Percentiles rank a stretch among this genome's conserved stretches.
phyloP scores from a whole-genome alignment of 2,888 invertebrate species.

The Zeuzera pyrina region DNA sequence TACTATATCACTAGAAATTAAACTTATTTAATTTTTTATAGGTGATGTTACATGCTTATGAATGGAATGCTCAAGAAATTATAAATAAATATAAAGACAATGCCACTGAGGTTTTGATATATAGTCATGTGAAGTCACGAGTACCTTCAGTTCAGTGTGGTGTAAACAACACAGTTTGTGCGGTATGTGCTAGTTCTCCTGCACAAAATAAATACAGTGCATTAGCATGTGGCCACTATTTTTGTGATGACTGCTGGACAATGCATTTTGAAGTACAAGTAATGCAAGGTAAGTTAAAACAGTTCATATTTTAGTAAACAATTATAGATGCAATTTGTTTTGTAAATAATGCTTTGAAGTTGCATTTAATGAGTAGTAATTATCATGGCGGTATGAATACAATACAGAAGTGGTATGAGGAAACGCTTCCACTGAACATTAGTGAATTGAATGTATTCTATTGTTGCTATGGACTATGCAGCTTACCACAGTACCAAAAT shows the following conservation, averaged over 20 bases:
- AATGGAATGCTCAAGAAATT: slow-evolving; percentile 91
- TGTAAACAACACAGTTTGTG: slow-evolving; percentile 71
- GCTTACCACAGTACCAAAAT: too few relatives aligned
- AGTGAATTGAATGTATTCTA: too few relatives aligned
- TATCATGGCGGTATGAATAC: too few relatives aligned
- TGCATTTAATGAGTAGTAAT: too few relatives aligned
- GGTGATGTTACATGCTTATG: slow-evolving; percentile 89
- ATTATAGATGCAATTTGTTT: too few relatives aligned
- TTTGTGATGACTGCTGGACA: slow-evolving; percentile 97
- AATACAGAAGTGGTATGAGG: too few relatives aligned
- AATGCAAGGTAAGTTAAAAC: slow-evolving; percentile 78
- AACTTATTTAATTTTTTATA: slow-evolving; percentile 28
- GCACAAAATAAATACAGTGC: slow-evolving; percentile 81
- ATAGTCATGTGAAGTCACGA: slow-evolving; percentile 59
- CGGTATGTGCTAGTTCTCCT: slow-evolving; percentile 83
- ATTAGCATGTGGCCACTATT: slow-evolving; percentile 91
- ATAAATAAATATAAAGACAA: slow-evolving; percentile 87
- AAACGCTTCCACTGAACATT: too few relatives aligned
- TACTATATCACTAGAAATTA: too few relatives aligned
- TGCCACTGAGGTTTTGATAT: slow-evolving; percentile 75
- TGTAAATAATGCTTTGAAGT: too few relatives aligned
- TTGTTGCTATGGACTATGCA: too few relatives aligned
- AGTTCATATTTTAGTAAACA: slow-evolving; percentile 20
- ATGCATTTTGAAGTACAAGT: slow-evolving; percentile 98
- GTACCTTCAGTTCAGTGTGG: slow-evolving; percentile 35